Base-by-base conservation (phyloP, 2,113 vertebrate genomes). In the Pluvialis apricaria region DNA sequence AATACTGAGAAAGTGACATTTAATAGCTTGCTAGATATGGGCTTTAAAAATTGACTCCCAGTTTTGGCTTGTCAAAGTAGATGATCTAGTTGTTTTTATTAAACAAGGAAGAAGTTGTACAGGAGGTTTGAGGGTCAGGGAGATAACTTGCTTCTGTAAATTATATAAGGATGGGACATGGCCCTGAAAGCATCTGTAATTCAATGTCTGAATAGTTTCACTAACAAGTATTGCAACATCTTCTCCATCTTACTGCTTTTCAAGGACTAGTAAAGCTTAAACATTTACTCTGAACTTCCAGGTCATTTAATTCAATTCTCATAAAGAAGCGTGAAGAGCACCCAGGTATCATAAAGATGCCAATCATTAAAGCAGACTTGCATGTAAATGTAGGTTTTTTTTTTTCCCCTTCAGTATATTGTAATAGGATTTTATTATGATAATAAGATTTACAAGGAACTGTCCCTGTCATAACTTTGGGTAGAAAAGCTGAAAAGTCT, bases 51-150 rank as follows among this genome's bases (percentile, higher is more conserved):
- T 4, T 28, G 49, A 45, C 73, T 94, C 22, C 22, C 8, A 51
- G 34, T 77, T 95, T 91, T 85, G 24, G 20, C 77, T 84, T 95
- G 92, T 87, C 92, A 88, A 44, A 82, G 26, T 4, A 76, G 52
- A 79, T 72, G 91, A 92, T 94, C 54, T 76, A 95, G 88, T 57
- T 85, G 77, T 85, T 95, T 94, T 85, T 89, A 66, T 92, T 85
- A 85, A 82, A 86, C 61, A 60, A 82, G 61, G 70, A 92, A 72
- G 25, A 24, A 84, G 58, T 42, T 44, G 47, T 54, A 57, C 42
- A 54, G 49, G 32, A 87, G 69, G n/a, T 69, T 57, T 89, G 83
- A 72, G 90, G 82, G 86, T 80, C 95, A 92, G 76, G 75, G 81
- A 95, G 70, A 79, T 65, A 79, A 91, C 61, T 69, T 79, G 44